A percentile compares a stretch with the other conserved stretches of the same genome.
Conservation (phyloP, 2,113 vertebrate genomes). For the Ceuthmochares aereus region DNA sequence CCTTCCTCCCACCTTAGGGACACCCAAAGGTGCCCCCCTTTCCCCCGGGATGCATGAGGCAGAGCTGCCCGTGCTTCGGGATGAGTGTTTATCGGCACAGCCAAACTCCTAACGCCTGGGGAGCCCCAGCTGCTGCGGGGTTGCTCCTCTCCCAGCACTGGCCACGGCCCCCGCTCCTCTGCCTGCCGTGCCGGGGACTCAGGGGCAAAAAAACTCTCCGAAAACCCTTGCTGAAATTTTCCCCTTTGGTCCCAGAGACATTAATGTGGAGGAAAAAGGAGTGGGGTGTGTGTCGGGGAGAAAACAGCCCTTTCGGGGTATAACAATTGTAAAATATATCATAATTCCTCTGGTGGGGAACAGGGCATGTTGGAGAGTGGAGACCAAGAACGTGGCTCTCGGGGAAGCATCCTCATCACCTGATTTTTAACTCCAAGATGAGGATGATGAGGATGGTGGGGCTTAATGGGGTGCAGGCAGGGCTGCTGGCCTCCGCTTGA, state of each 20-base stretch:
- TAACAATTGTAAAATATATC: neutral
- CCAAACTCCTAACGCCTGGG: neutral
- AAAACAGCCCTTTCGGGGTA: neutral
- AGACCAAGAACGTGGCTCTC: neutral
- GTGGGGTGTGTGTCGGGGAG: rapidly evolving
- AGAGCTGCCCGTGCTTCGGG: neutral
- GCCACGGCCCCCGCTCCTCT: neutral
- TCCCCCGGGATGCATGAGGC: rapidly evolving
- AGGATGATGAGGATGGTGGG: neutral
- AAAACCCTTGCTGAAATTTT: neutral
- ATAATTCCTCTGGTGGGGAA: neutral
- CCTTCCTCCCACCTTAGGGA: neutral
- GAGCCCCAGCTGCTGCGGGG: neutral
- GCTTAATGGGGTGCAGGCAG: neutral
- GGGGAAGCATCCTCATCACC: neutral
- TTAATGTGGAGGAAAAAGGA: neutral
- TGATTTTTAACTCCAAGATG: neutral
- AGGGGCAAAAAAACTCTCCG: neutral
- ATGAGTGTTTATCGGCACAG: neutral
- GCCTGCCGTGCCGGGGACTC: rapidly evolving
- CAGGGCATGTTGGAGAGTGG: rapidly evolving
- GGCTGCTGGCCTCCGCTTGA: neutral
- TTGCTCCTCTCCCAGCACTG: neutral
- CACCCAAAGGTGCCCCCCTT: neutral
- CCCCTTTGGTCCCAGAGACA: neutral